Conservation (phyloP, 2,888 invertebrate species). For the Phymatocera aterrima region DNA sequence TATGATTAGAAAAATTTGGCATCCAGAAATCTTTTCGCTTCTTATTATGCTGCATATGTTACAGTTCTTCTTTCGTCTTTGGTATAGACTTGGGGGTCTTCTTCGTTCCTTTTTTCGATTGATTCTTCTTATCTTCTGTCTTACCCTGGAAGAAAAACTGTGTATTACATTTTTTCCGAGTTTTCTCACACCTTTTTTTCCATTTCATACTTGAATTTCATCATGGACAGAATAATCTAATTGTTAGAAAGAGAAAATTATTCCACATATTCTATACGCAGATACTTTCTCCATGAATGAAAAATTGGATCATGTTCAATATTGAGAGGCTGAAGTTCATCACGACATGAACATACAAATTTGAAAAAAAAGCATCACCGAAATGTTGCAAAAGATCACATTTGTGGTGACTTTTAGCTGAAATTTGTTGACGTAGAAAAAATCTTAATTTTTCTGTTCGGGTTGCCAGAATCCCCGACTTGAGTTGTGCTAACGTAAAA, state of each 20-base stretch:
- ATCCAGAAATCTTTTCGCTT: background rate
- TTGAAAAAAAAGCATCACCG: too few species aligned
- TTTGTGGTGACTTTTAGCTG: too few species aligned
- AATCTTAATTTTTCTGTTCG: too few species aligned
- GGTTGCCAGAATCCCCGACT: too few species aligned
- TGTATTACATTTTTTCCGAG: background rate
- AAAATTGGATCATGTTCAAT: too few species aligned
- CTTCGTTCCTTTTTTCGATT: background rate
- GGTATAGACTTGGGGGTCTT: background rate
- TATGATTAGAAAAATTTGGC: background rate
- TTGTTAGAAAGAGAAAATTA: background rate
- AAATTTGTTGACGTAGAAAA: too few species aligned
- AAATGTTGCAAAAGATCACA: too few species aligned
- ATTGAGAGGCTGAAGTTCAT: too few species aligned
- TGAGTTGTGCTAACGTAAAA: too few species aligned
- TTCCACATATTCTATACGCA: too few species aligned
- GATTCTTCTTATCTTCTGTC: background rate
- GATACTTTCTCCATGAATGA: too few species aligned
- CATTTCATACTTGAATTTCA: background rate
- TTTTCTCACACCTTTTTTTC: background rate
- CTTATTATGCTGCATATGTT: background rate
- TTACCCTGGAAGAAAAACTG: conserved; percentile 5
- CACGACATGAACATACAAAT: too few species aligned
- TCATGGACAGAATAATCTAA: background rate
- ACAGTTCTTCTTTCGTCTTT: conserved; percentile 18